Conservation (phyloP, 2,888 invertebrate species). For the Bellardia pandia region DNA sequence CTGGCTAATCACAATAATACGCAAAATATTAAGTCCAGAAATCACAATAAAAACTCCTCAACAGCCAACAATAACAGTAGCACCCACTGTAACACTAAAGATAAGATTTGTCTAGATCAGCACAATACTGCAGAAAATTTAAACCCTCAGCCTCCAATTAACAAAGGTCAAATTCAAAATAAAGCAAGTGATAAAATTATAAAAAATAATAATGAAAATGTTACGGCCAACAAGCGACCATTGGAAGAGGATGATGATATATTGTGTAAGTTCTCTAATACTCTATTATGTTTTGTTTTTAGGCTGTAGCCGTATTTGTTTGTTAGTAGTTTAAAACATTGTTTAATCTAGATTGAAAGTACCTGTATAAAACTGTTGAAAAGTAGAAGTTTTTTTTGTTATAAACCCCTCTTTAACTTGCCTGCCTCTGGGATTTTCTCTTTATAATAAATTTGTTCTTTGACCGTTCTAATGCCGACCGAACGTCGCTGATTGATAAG, state of each 20-base stretch:
- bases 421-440: not conserved
- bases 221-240: not conserved
- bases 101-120: constrained; percentile 8
- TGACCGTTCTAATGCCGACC: not conserved
- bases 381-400: not conserved
- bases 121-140: not conserved
- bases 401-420: not conserved
- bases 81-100: constrained; percentile 53
- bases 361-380: not conserved
- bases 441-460: not conserved
- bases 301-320: not conserved
- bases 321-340: not conserved
- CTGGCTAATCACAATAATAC: constrained; percentile 64
- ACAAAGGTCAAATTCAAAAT: constrained; percentile 32
- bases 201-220: constrained; percentile 13
- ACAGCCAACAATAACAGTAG: constrained; percentile 23
- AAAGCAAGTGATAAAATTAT: constrained; percentile 10
- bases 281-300: not conserved
- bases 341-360: constrained; percentile 28
- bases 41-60: constrained; percentile 50
- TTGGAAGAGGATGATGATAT: constrained; percentile 31
- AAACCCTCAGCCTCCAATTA: not conserved
- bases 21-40: constrained; percentile 46
- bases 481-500: constrained; percentile 23
- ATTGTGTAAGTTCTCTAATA: constrained; percentile 46